Percentiles rank a stretch among this genome's conserved stretches.
These are phyloP conservation scores for Gymnobelideus leadbeateri DNA, from an alignment of 2,113 vertebrate genomes.

Conservation along the genomic window DNA sequence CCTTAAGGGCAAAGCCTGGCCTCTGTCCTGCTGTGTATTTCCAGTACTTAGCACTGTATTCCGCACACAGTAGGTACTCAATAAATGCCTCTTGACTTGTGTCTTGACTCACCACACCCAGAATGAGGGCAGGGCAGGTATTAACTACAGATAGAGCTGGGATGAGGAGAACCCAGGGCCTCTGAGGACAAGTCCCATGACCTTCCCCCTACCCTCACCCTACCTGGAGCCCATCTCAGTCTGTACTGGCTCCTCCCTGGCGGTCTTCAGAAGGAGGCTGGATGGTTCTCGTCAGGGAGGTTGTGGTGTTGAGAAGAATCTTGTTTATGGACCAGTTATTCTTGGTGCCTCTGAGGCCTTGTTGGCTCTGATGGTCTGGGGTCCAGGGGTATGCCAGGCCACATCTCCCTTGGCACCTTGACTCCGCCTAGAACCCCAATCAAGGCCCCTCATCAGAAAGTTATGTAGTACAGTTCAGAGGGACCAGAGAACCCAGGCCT, in stretches of 20 bases:
- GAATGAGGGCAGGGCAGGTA: no score
- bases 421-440: no score
- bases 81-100: not conserved
- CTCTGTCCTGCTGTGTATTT: not conserved
- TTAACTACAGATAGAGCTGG: not conserved
- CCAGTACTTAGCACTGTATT: not conserved
- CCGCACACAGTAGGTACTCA: fast-evolving
- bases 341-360: no score
- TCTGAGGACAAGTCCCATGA: not conserved
- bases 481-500: no score
- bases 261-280: not conserved
- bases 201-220: not conserved
- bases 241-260: not conserved
- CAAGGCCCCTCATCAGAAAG: no score
- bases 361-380: no score
- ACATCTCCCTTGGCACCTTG: no score
- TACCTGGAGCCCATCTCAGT: not conserved
- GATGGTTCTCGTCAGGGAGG: not conserved
- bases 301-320: not conserved
- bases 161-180: not conserved
- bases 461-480: no score
- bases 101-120: not conserved
- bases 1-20: not conserved
- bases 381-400: no score
- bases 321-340: no score